Base-by-base conservation (phyloP, 2,797 vertebrate species). In the Remorina albescens region DNA sequence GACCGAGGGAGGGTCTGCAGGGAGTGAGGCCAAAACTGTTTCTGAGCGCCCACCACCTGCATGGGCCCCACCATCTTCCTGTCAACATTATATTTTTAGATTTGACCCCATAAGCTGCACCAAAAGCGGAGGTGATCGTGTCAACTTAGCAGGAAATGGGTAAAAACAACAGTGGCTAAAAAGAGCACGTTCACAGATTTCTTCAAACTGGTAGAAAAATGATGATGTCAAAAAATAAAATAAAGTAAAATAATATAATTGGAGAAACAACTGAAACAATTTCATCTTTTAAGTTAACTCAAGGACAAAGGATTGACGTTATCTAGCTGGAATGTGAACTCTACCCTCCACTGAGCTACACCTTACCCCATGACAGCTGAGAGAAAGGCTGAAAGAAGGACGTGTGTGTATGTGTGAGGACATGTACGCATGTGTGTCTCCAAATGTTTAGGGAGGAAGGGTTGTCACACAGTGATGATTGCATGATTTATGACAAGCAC, bases 1-100 rank as follows among this genome's bases (percentile, higher is more conserved):
- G 13, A 5, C 10, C 0, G 19, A 78, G 41, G 44, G 25, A 74
- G 37, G 68, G 44, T 74, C 56, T 30, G 23, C 21, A 12, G 47
- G 61, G 60, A 23, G 30, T 25, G 61, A 21, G 66, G 73, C 56
- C 51, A 42, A 21, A 5, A 4, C 60, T 80, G 78, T 66, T 65
- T 78, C 55, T 70, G 36, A 76, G 25, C 1, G 46, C 49, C 60
- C 26, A 25, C 76, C 81, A 79, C 80, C 77, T 77, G 78, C 68
- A 60, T 0, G 32, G 64, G 53, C 74, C 64, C 46, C 41, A 1
- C 19, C 51, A 44, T 32, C 55, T 82, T 86, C 71, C 76, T 84
- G 77, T 79, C 82, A 79, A 62, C 57, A 46, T 46, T 54, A 28
- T 84, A 80, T 89, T 81, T 91, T 77, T 78, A 68, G 80, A 74